phyloP scores from a whole-genome alignment of 2,113 vertebrate species.

The Eudyptes chrysolophus region DNA sequence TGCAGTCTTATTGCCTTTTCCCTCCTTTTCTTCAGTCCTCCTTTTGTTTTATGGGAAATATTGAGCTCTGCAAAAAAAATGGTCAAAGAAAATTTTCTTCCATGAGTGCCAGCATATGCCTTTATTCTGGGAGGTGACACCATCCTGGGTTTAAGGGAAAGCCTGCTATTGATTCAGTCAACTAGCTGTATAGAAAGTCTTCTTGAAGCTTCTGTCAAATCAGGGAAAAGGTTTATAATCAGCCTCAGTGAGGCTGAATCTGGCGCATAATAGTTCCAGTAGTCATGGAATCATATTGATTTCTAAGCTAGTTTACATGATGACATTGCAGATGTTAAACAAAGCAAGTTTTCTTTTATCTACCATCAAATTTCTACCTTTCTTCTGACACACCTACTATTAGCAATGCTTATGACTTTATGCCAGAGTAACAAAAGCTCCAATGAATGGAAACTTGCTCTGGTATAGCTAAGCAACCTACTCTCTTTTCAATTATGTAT shows the following conservation, averaged over 20 bases:
- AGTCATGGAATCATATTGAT: background rate
- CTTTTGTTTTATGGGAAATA: background rate
- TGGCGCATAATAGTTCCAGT: background rate
- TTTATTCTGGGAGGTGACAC: background rate
- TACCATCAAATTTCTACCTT: background rate
- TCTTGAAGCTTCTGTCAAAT: background rate
- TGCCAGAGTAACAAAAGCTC: background rate
- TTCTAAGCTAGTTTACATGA: background rate
- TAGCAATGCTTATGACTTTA: background rate
- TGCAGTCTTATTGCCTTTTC: background rate
- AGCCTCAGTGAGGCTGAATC: background rate
- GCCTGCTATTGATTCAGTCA: background rate
- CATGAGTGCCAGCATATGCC: background rate
- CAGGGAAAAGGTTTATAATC: background rate
- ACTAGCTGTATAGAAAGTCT: background rate
- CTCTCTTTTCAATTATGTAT: constrained; percentile 36
- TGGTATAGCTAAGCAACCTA: background rate
- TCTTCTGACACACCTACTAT: background rate
- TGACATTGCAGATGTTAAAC: background rate
- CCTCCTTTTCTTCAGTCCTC: background rate
- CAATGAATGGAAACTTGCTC: background rate
- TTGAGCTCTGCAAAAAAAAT: background rate
- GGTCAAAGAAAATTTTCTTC: background rate
- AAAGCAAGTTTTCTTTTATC: background rate
- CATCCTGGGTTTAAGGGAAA: background rate